Evolutionary conservation across 2,113 vertebrate species (phyloP).

Genomic region (Apteryx mantelli): DNA sequence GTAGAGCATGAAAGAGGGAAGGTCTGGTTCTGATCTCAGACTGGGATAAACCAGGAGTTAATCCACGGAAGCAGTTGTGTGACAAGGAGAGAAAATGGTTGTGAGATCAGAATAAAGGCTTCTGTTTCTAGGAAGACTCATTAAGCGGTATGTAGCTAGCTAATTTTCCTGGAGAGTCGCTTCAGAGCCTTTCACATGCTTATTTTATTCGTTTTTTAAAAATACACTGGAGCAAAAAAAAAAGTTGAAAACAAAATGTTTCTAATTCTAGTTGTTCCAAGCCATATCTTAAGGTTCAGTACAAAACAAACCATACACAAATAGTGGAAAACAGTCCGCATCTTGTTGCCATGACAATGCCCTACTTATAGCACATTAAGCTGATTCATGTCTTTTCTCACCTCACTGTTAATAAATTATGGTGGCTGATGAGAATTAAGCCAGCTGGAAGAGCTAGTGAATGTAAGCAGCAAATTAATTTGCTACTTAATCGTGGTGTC

Average conservation of each 20-base stretch:
- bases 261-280: slow-evolving; percentile 74
- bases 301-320: slow-evolving; percentile 83
- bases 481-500: slow-evolving; percentile 63
- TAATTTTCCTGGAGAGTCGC: slow-evolving; percentile 51
- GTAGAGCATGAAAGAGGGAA: neutral
- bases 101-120: slow-evolving; percentile 38
- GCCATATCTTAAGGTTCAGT: slow-evolving; percentile 71
- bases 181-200: slow-evolving; percentile 14
- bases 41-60: slow-evolving; percentile 3
- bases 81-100: slow-evolving; percentile 18
- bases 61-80: neutral
- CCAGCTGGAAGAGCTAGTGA: slow-evolving; percentile 73
- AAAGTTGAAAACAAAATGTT: slow-evolving; percentile 64
- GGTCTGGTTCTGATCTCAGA: neutral
- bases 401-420: slow-evolving; percentile 85
- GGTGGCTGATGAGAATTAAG: slow-evolving; percentile 79
- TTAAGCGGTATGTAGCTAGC: neutral
- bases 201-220: slow-evolving; percentile 45
- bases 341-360: slow-evolving; percentile 83
- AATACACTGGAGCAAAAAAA: neutral
- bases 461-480: slow-evolving; percentile 76
- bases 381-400: slow-evolving; percentile 85
- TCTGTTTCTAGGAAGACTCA: slow-evolving; percentile 38
- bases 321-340: slow-evolving; percentile 81
- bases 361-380: slow-evolving; percentile 86